Percentiles rank a stretch among this genome's conserved stretches.
phyloP scores from a whole-genome alignment of 2,113 vertebrate genomes.

The Agelaius tricolor region DNA sequence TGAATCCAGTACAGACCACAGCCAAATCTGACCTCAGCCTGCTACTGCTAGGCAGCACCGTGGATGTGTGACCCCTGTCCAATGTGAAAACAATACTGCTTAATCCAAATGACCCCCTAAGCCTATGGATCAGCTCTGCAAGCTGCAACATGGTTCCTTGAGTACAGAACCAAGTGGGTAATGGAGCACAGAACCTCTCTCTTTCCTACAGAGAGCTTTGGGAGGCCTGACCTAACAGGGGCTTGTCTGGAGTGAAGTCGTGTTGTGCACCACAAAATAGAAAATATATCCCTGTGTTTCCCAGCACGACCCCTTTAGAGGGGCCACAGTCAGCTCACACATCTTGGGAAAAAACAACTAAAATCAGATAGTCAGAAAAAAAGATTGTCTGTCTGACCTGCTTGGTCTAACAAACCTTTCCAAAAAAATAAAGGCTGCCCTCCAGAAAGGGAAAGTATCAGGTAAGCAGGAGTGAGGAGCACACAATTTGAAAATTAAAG shows the following conservation, averaged over 20 bases:
- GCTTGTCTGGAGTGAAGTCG: rapidly evolving
- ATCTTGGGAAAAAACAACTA: not conserved
- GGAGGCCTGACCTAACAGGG: not conserved
- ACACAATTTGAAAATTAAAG: not conserved
- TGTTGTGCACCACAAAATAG: not conserved
- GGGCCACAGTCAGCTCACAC: not conserved
- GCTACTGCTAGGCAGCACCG: not conserved
- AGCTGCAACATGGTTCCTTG: not conserved
- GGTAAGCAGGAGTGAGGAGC: not conserved
- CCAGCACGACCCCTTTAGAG: not conserved
- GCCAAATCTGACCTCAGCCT: not conserved
- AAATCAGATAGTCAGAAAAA: not conserved
- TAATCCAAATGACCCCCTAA: not conserved
- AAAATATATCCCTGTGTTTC: not conserved
- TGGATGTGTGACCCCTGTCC: not conserved
- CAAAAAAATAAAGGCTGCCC: not conserved
- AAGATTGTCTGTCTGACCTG: not conserved
- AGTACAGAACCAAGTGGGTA: not conserved
- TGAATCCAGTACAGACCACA: not conserved
- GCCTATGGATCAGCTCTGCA: not conserved
- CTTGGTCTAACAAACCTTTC: not conserved
- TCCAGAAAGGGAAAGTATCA: not conserved
- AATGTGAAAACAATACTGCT: not conserved
- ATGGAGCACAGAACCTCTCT: not conserved
- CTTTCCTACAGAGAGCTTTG: not conserved